Evolutionary conservation across 2,888 invertebrate genomes (phyloP), one percentile per base, ranked within the genome.

Genomic region (Epistrophe grossulariae): DNA sequence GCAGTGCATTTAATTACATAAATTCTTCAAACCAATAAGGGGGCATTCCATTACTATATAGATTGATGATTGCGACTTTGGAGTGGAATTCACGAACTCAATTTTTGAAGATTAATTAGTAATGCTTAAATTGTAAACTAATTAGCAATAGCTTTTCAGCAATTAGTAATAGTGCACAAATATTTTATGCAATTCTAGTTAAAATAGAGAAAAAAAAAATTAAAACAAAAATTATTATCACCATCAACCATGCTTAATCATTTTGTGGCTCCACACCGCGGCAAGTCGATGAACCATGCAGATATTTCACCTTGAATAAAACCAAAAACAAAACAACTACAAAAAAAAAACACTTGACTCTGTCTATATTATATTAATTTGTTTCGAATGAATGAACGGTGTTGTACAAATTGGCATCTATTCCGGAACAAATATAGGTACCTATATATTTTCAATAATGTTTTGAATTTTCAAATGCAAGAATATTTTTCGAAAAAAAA

Each of bases 401-500:
- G 45, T 57, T 57, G 55, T 64, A 73, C 64, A 79, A 66, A 73
- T 64, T 79, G 40, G 64, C 71, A 77, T 76, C 55, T 71, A 64
- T 66, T 71, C 76, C 81, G 76, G 81, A 81, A 77, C 76, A 13
- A 57, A 76, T 76, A 57, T 24, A 62, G n/a, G 0, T 19, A 52
- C 52, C 45, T 28, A 5, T 5, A 24, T 24, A 24, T 62, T 43
- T 60, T 38, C 13, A 59, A 59, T 59, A 35, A 59, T 15, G 11
- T 38, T 40, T 60, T 38, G 17, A 11, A 59, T 10, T 60, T 35
- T 35, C 40, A 40, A 60, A 59, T 59, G 59, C 35, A 59, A 17
- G n/a, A 45, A 45, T 9, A 40, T 4, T 6, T n/a, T 8, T 31
- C 35, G 31, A 31, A 17, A 17, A 31, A 17, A 17, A 59, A 11